Base-by-base conservation (phyloP, 2,888 invertebrate genomes). In the Nesidiocoris tenuis region DNA sequence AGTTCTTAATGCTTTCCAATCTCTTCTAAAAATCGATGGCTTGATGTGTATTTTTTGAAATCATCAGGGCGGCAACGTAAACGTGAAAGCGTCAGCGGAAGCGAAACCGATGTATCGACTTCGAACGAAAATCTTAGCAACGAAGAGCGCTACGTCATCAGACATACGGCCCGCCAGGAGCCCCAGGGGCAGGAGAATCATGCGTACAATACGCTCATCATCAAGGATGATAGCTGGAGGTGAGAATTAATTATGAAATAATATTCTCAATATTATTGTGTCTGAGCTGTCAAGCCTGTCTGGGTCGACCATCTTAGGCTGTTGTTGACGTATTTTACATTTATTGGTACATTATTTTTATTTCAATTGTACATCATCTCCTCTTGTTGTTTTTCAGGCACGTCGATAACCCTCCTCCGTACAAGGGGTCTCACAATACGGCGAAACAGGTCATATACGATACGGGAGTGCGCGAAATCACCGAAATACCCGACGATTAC, bases 151-250 rank as follows among this genome's bases (percentile, higher is more conserved):
- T 92, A 92, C 85, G 92, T 93, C 63, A 91, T 94, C 78, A 86
- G 91, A 79, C 92, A 92, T 82, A 92, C 91, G 0, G 90, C 92
- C 3, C 86, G 95, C 55, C 95, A 95, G 82, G 95, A 95, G 83
- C 95, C 95, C 0, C 95, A 95, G 84, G 95, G 95, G 0, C 94
- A 95, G 84, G 95, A 95, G 84, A 93, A 91, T 84, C 79, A 91
- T 24, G 91, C 92, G 1, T 93, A 93, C 82, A 93, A 93, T 82
- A 93, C 93, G 16, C 87, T 94, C 63, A 93, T 93, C 80, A 93
- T 94, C 81, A 93, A 93, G 82, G 91, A 91, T 81, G 91, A 90
- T 81, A 88, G 90, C 17, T 91, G 91, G 91, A 88, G 89, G 70
- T 74, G 39, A 39, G 39, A 39, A 12, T n/a, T n/a, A n/a, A n/a